Conservation (phyloP, 1,140 invertebrate species). For the Armadillidium nasatum region DNA sequence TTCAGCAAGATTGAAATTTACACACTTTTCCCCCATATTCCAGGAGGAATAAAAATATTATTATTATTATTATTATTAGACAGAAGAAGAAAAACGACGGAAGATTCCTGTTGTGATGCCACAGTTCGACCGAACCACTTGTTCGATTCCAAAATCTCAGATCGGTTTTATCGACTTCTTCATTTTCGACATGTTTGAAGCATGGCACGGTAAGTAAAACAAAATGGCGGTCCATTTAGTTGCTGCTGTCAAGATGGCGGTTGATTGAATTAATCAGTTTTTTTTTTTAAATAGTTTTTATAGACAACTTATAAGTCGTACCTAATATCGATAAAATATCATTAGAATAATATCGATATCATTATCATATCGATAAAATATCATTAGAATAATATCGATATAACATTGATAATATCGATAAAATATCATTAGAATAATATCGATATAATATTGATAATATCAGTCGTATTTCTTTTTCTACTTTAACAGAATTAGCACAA, state of each 20-base stretch:
- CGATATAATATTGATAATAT: background rate
- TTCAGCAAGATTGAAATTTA: no score
- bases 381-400: no score
- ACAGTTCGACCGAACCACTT: constrained; percentile 85
- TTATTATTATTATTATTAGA: constrained; percentile 56
- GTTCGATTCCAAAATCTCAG: constrained; percentile 93
- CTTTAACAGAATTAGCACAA: constrained; percentile 75
- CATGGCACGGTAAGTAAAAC: constrained; percentile 77
- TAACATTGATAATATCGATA: no score
- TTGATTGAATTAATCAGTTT: constrained; percentile 17
- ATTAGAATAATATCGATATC: no score
- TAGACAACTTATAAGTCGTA: background rate
- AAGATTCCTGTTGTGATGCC: constrained; percentile 91
- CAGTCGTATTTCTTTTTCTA: background rate
- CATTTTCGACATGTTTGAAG: constrained; percentile 93
- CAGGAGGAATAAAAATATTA: no score
- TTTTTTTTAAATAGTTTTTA: background rate
- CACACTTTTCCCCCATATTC: no score
- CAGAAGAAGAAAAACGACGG: constrained; percentile 82
- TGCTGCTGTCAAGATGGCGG: no score
- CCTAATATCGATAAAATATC: no score
- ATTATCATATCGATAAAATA: no score
- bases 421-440: constrained; percentile 12
- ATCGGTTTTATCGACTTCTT: constrained; percentile 95
- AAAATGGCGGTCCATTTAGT: background rate